phyloP scores from a whole-genome alignment of 92 coral and sea anemone species.

The Galaxea fascicularis region DNA sequence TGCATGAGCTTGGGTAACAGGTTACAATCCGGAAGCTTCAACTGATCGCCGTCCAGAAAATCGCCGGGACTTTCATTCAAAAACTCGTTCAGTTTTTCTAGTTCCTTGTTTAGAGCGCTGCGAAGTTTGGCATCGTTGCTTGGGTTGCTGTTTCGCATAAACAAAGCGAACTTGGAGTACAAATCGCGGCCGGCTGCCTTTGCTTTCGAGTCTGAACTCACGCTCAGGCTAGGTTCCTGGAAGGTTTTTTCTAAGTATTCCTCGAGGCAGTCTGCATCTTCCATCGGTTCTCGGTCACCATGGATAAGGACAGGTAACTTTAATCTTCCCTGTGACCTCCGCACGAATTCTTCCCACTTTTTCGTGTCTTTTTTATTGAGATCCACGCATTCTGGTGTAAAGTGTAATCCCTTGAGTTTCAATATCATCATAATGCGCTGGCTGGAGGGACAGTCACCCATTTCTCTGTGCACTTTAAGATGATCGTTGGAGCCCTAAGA shows the following conservation, averaged over 20 bases:
- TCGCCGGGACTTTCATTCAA: conserved; percentile 42
- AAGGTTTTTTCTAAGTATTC: conserved; percentile 61
- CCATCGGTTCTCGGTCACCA: conserved; percentile 41
- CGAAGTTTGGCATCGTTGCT: conserved; percentile 8
- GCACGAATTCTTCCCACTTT: conserved; percentile 38
- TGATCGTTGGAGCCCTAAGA: conserved; percentile 69
- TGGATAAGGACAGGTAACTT: conserved; percentile 64
- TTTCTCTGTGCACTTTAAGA: conserved; percentile 42
- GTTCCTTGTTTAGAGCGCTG: conserved; percentile 32
- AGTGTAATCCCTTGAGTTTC: conserved; percentile 39
- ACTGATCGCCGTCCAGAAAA: conserved; percentile 61
- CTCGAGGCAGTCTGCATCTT: conserved; percentile 61
- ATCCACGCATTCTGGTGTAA: conserved; percentile 51
- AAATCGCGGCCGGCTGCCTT: conserved; percentile 40
- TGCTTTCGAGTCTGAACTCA: conserved; percentile 11
- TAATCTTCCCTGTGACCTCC: conserved; percentile 25
- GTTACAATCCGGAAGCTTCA: conserved; percentile 80
- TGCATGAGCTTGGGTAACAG: conserved; percentile 79
- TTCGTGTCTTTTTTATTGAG: conserved; percentile 41
- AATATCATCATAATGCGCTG: conserved; percentile 73
- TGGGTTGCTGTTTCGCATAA: conserved; percentile 53
- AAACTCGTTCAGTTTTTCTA: conserved; percentile 48
- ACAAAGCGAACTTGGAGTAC: conserved; percentile 64
- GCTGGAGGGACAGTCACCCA: conserved; percentile 68
- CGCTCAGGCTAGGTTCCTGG: conserved; percentile 42